These are phyloP conservation scores for Formica exsecta DNA, from an alignment of 1,140 invertebrate species.

Conservation along the genomic window DNA sequence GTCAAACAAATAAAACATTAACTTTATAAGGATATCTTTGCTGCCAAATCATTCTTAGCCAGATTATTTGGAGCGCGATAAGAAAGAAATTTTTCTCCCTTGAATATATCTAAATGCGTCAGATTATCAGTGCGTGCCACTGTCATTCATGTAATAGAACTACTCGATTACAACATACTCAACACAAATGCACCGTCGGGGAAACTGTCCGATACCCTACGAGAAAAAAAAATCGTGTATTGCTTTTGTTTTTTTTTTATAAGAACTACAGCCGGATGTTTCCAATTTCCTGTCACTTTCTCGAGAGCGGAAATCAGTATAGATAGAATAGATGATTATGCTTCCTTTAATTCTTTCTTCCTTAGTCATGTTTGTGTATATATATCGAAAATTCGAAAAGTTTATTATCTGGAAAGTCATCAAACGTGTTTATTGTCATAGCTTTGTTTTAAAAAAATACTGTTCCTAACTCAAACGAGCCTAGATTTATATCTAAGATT, in stretches of 20 bases:
- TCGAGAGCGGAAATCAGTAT: not conserved
- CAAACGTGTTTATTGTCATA: no score
- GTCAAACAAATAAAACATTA: not conserved
- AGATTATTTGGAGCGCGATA: not conserved
- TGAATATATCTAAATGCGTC: not conserved
- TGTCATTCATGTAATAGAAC: slow-evolving; percentile 35
- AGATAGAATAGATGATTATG: not conserved
- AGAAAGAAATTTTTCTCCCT: not conserved
- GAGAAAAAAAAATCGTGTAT: not conserved
- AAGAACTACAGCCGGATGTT: not conserved
- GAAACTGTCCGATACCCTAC: not conserved
- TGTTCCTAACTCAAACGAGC: no score
- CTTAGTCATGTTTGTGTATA: no score
- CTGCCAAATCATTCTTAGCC: not conserved
- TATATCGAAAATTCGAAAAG: no score
- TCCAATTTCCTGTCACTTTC: not conserved
- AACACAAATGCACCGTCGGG: not conserved
- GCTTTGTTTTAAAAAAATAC: no score
- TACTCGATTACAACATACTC: slow-evolving; percentile 15
- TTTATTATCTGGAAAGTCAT: no score
- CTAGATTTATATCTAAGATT: no score
- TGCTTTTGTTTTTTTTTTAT: not conserved
- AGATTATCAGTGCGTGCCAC: not conserved
- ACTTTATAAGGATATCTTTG: not conserved
- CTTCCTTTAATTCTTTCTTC: not conserved